Conservation (phyloP, 2,888 invertebrate genomes). For the Platynereis dumerilii region DNA sequence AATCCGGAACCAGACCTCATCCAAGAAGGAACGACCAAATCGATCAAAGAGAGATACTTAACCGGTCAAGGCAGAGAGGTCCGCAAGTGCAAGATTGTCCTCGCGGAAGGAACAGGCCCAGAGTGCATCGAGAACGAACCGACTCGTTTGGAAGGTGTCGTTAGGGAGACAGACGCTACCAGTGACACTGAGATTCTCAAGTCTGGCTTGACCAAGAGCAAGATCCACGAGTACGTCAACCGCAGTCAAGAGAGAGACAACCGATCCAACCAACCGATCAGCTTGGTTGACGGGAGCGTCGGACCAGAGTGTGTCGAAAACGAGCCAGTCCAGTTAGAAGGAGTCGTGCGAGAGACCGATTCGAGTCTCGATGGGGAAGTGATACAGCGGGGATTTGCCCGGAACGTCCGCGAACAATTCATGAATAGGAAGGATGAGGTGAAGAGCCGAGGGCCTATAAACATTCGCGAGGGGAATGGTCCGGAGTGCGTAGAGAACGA, state of each 20-base stretch:
- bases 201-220: no score
- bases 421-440: background rate
- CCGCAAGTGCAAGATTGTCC: constrained; percentile 13
- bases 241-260: background rate
- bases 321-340: constrained; percentile 10
- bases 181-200: constrained; percentile 18
- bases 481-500: constrained; percentile 32
- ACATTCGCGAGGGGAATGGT: no score
- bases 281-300: no score
- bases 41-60: constrained; percentile 9
- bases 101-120: constrained; percentile 17
- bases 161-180: constrained; percentile 21
- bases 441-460: background rate
- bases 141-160: constrained; percentile 1
- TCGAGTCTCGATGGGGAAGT: constrained; percentile 16
- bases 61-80: background rate
- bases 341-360: constrained; percentile 24
- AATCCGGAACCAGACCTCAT: background rate
- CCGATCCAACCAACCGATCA: background rate
- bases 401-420: no score
- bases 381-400: no score
- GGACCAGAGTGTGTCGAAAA: constrained; percentile 23
- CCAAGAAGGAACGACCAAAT: constrained; percentile 13
- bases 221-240: no score
- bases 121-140: constrained; percentile 21